Evolutionary conservation across 2,888 invertebrate genomes (phyloP), one percentile per base, ranked within the genome.

Genomic region (Apamea crenata): DNA sequence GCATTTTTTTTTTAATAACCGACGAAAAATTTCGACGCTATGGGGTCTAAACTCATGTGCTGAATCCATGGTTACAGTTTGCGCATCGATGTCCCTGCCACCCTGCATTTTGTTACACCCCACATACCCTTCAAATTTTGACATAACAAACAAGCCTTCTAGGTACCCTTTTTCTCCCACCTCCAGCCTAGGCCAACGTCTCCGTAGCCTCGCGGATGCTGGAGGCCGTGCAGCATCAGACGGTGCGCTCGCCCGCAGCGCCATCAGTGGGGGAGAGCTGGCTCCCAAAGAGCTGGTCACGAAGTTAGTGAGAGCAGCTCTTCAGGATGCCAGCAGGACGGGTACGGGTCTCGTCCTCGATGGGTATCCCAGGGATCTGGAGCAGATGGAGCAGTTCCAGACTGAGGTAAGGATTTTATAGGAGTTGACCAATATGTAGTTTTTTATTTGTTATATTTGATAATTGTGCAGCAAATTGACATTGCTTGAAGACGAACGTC

Each of bases 311-410:
- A 98, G 98, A 80, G 97, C 96, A 2, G 98, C 98, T 50, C 97
- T 98, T 85, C 92, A 91, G 0, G 97, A 97, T 65, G 95, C 96
- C 0, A 95, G 96, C 3, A 95, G 98, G 82, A 95, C 96, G 63
- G 97, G 97, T 14, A 97, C 97, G 40, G 99, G 99, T 7, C 98
- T 99, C 80, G 97, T 99, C 79, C 97, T 99, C 77, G 99, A 99
- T 91, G 99, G 99, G 0, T 99, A 98, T 94, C 99, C 99, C 0
- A 97, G 99, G 78, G 99, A 99, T 91, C 96, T 99, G 93, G 98
- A 98, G 72, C 99, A 99, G 96, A 98, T 99, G 88, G 97, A 98
- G 75, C 97, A 98, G 91, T 99, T 99, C 94, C 99, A 99, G 95
- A 98, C 97, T 78, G 99, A 99, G 98, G 99, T 99, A 91, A 93